Evolutionary conservation across 2,113 vertebrate genomes (phyloP).

Genomic region (Galbula dea): DNA sequence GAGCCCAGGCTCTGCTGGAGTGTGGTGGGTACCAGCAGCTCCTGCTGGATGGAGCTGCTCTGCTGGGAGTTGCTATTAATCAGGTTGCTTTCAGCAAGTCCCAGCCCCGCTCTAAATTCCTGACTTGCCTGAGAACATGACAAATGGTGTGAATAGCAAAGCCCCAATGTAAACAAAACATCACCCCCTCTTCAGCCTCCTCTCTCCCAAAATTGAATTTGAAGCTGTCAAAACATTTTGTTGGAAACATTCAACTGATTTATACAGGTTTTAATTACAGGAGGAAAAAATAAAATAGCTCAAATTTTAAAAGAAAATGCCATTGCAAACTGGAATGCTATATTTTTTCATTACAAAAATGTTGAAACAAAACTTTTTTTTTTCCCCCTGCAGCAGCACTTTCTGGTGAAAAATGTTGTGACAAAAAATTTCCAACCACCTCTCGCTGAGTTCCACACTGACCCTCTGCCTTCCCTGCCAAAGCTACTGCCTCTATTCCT

Average conservation of each 20-base stretch:
- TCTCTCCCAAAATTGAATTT: not conserved
- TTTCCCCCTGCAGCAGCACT: conserved; percentile 20
- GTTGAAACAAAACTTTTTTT: conserved; percentile 8
- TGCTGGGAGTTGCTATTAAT: conserved; percentile 9
- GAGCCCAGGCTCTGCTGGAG: not conserved
- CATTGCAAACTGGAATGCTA: not conserved
- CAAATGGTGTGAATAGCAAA: conserved; percentile 32
- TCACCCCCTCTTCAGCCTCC: not conserved
- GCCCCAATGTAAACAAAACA: conserved; percentile 38
- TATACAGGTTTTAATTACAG: not conserved
- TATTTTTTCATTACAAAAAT: conserved; percentile 43
- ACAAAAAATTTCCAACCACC: not conserved
- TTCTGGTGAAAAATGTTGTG: conserved; percentile 1
- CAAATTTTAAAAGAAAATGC: not conserved
- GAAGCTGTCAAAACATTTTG: not conserved
- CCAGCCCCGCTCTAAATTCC: conserved; percentile 8
- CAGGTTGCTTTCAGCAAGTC: conserved; percentile 33
- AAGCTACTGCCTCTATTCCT: not conserved
- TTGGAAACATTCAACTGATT: conserved; percentile 14
- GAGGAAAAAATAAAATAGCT: not conserved
- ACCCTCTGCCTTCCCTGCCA: conserved; percentile 4
- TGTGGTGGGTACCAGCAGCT: not conserved
- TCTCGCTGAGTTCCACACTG: not conserved
- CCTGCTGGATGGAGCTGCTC: not conserved
- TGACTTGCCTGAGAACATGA: conserved; percentile 16